Conservation (phyloP, 2,113 vertebrate genomes). For the Strigops habroptila region DNA sequence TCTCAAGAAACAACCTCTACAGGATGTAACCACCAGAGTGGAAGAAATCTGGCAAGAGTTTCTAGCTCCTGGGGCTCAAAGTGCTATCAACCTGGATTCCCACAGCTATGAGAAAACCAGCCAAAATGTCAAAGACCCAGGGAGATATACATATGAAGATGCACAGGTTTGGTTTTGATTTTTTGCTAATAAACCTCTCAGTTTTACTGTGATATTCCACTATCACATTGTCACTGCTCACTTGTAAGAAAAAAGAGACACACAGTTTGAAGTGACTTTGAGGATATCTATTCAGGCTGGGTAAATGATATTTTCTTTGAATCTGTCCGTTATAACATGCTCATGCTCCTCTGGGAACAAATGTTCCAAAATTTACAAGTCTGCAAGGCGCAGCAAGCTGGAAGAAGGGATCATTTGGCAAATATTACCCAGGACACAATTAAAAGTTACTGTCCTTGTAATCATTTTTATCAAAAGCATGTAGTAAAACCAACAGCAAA, state of each 20-base stretch:
- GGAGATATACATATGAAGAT: slow-evolving; percentile 93
- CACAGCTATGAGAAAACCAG: slow-evolving; percentile 96
- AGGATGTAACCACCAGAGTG: slow-evolving; percentile 85
- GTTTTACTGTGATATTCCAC: neutral
- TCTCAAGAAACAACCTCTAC: slow-evolving; percentile 88
- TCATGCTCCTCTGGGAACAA: slow-evolving; percentile 32
- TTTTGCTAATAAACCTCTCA: slow-evolving; percentile 16
- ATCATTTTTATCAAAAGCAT: neutral
- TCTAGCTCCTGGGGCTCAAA: slow-evolving; percentile 90
- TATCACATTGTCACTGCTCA: neutral
- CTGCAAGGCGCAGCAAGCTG: neutral
- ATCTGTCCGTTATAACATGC: slow-evolving; percentile 1
- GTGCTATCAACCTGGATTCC: slow-evolving; percentile 95
- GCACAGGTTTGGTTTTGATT: slow-evolving; percentile 84
- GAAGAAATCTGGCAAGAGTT: slow-evolving; percentile 98
- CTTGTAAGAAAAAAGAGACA: neutral
- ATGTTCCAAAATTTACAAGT: slow-evolving; percentile 40
- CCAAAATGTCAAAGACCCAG: slow-evolving; percentile 94
- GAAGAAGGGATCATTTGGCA: neutral
- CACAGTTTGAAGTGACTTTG: slow-evolving; percentile 35
- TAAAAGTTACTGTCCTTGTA: neutral
- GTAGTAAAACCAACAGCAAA: slow-evolving; percentile 6
- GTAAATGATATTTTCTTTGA: slow-evolving; percentile 28
- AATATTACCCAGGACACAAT: neutral
- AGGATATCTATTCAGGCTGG: slow-evolving; percentile 15